Conservation (phyloP, 2,113 vertebrate species). For the Polypterus bichir region DNA sequence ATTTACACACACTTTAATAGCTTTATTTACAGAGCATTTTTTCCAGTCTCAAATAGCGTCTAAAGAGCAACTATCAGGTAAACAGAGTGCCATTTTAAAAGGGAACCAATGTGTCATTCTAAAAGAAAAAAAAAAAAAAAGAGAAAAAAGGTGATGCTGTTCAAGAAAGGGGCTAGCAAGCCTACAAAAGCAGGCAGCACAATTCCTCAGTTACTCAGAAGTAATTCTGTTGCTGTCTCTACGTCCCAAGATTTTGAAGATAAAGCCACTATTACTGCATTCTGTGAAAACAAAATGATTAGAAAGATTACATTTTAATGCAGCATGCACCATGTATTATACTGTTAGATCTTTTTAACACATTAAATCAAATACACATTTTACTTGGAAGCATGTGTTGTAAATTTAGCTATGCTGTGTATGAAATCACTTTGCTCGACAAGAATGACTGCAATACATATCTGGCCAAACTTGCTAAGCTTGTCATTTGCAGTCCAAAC, state of each 20-base stretch:
- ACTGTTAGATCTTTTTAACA: no score
- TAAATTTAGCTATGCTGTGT: no score
- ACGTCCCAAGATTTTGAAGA: constrained; percentile 98
- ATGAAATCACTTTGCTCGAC: no score
- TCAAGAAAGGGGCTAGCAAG: constrained; percentile 52
- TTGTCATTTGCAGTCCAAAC: no score
- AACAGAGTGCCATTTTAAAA: constrained; percentile 59
- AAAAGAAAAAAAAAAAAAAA: constrained; percentile 54
- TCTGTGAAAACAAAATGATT: constrained; percentile 54
- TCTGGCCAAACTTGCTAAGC: no score
- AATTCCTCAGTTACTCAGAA: constrained; percentile 86
- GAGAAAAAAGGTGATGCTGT: constrained; percentile 52
- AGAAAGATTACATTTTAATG: not conserved
- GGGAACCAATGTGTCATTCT: constrained; percentile 76
- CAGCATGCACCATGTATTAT: no score
- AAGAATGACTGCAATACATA: no score
- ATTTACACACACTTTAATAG: constrained; percentile 95
- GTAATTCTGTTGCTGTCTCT: constrained; percentile 93
- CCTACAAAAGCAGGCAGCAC: constrained; percentile 49
- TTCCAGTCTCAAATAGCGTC: constrained; percentile 70
- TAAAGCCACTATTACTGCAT: constrained; percentile 98
- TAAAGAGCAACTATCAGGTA: constrained; percentile 61
- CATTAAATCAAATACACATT: no score
- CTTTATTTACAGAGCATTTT: constrained; percentile 87
- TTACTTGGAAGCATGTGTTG: no score